These are phyloP conservation scores for Serrognathus titanus DNA, from an alignment of 2,888 invertebrate genomes.

Conservation along the genomic window DNA sequence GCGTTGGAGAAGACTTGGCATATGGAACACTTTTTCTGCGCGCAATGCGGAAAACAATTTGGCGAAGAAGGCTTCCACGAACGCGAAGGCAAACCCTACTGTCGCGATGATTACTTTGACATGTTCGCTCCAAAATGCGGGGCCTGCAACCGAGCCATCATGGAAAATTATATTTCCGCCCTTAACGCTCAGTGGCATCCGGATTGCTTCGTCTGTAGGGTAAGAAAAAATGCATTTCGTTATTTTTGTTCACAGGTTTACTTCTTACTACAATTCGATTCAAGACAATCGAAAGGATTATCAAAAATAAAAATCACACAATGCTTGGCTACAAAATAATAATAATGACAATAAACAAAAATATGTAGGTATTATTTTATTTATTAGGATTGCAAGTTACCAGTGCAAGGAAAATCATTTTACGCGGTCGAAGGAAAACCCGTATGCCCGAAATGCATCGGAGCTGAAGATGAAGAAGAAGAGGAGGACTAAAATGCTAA, in stretches of 20 bases:
- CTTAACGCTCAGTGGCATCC: constrained; percentile 98
- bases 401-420: constrained; percentile 93
- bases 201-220: constrained; percentile 98
- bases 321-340: not conserved
- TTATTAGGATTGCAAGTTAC: constrained; percentile 85
- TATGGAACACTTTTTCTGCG: constrained; percentile 98
- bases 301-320: not conserved
- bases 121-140: constrained; percentile 98
- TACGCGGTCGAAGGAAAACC: constrained; percentile 97
- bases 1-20: constrained; percentile 98
- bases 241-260: no score
- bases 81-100: constrained; percentile 92
- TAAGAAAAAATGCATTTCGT: constrained; percentile 52
- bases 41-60: constrained; percentile 94
- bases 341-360: not conserved
- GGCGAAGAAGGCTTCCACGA: constrained; percentile 99
- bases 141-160: constrained; percentile 91
- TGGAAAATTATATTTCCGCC: constrained; percentile 98
- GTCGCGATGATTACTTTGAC: constrained; percentile 93
- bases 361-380: constrained; percentile 12
- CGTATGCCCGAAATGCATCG: constrained; percentile 90
- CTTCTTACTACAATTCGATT: no score
- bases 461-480: constrained; percentile 81
- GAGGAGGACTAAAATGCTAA: constrained; percentile 46
- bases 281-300: no score